A percentile compares a stretch with the other conserved stretches of the same genome.
These are phyloP conservation scores for Babylonia areolata DNA, from an alignment of 1,140 invertebrate genomes.

Conservation along the genomic window DNA sequence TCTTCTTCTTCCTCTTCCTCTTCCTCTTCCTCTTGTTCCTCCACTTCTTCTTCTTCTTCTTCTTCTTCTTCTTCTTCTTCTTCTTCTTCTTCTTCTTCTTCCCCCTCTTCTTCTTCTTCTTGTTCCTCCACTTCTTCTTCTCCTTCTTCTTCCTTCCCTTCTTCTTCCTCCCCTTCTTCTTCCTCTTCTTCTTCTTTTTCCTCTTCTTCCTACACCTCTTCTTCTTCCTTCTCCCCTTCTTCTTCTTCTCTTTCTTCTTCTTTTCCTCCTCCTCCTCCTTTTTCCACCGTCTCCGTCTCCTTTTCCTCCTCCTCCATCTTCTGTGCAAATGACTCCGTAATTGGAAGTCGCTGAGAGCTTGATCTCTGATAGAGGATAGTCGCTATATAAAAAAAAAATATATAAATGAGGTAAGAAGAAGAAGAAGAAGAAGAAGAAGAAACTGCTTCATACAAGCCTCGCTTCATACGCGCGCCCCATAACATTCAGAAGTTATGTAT, in stretches of 20 bases:
- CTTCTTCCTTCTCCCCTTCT: too few species aligned
- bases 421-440: too few species aligned
- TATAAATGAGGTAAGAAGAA: too few species aligned
- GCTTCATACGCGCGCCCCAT: too few species aligned
- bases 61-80: background rate
- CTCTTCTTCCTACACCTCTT: too few species aligned
- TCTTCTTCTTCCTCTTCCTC: background rate
- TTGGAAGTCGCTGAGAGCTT: too few species aligned
- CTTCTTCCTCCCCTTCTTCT: background rate
- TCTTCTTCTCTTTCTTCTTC: background rate
- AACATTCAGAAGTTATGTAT: too few species aligned
- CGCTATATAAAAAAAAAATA: too few species aligned
- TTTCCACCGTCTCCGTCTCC: background rate
- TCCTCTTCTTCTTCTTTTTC: background rate
- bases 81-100: background rate
- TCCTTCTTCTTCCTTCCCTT: background rate
- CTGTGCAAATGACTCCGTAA: background rate
- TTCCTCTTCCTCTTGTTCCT: background rate
- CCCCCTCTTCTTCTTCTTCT: too few species aligned
- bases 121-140: too few species aligned
- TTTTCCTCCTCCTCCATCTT: constrained; percentile 12
- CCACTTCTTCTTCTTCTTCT: constrained; percentile 6
- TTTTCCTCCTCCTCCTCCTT: background rate
- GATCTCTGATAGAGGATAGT: too few species aligned
- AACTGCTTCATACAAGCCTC: too few species aligned